These are phyloP conservation scores for Dinocampus coccinellae DNA, from an alignment of 2,888 invertebrate genomes.

Conservation along the genomic window DNA sequence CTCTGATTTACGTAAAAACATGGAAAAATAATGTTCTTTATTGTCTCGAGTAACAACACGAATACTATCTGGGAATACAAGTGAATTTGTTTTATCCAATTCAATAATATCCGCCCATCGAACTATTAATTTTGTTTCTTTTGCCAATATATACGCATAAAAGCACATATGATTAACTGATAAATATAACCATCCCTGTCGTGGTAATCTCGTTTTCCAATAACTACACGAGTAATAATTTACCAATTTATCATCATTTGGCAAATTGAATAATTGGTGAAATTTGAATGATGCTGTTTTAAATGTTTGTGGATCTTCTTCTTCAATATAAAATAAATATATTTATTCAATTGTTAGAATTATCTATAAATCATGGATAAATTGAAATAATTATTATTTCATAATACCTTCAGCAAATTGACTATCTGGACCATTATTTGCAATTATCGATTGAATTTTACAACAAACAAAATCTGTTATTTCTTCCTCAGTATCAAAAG, in stretches of 20 bases:
- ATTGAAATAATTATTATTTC: slow-evolving; percentile 5
- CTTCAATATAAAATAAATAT: slow-evolving; percentile 70
- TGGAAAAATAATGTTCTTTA: slow-evolving; percentile 86
- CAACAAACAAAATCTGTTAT: slow-evolving; percentile 95
- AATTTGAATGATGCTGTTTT: slow-evolving; percentile 86
- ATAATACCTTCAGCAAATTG: slow-evolving; percentile 72
- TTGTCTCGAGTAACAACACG: slow-evolving; percentile 87
- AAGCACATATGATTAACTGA: slow-evolving; percentile 97
- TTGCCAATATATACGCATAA: slow-evolving; percentile 93
- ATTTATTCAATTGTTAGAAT: slow-evolving; percentile 28
- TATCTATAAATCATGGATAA: background rate
- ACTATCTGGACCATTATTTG: slow-evolving; percentile 77
- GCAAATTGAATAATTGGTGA: slow-evolving; percentile 89
- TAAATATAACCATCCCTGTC: slow-evolving; percentile 98
- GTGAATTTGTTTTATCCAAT: slow-evolving; percentile 81
- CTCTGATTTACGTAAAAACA: slow-evolving; percentile 90
- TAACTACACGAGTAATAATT: slow-evolving; percentile 96
- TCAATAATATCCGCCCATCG: slow-evolving; percentile 92
- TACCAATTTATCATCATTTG: slow-evolving; percentile 94
- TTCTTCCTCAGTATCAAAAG: slow-evolving; percentile 95
- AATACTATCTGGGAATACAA: slow-evolving; percentile 88
- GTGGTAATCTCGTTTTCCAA: slow-evolving; percentile 91
- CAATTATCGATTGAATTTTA: slow-evolving; percentile 95
- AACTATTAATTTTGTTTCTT: slow-evolving; percentile 88
- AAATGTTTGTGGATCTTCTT: slow-evolving; percentile 86